Conservation (phyloP, 2,797 vertebrate genomes). For the Chanos chanos region DNA sequence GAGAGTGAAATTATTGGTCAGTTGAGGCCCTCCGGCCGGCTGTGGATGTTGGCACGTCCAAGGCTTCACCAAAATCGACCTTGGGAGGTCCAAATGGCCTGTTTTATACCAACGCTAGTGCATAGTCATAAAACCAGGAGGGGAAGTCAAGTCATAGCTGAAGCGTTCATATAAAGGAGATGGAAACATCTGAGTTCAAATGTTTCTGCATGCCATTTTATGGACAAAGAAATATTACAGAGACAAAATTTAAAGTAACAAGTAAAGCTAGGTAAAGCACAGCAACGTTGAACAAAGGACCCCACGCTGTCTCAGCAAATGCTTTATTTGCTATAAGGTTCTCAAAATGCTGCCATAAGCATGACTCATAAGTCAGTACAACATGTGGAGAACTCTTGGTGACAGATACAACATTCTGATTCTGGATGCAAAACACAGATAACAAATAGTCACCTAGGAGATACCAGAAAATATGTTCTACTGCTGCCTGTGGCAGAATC, state of each 20-base stretch:
- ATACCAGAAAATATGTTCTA: too few species aligned
- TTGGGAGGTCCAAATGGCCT: slow-evolving; percentile 77
- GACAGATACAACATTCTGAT: too few species aligned
- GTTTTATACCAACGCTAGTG: slow-evolving; percentile 74
- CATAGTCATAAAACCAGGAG: slow-evolving; percentile 64
- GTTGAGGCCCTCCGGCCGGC: slow-evolving; percentile 44
- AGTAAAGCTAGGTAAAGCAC: too few species aligned
- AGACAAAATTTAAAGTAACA: not conserved
- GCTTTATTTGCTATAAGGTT: too few species aligned
- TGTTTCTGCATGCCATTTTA: not conserved
- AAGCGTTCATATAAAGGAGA: slow-evolving; percentile 64
- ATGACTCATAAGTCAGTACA: too few species aligned
- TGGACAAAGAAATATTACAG: not conserved
- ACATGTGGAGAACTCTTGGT: too few species aligned
- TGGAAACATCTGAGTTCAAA: slow-evolving; percentile 60
- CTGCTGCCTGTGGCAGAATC: too few species aligned
- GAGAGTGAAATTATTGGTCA: slow-evolving; percentile 68
- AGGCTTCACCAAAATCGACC: slow-evolving; percentile 54
- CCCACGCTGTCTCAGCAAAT: too few species aligned
- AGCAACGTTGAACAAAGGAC: too few species aligned
- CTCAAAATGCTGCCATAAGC: too few species aligned
- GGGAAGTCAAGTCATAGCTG: slow-evolving; percentile 68
- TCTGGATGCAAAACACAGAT: too few species aligned
- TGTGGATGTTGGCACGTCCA: slow-evolving; percentile 66
- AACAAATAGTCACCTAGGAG: too few species aligned